phyloP scores from a whole-genome alignment of 2,113 vertebrate species.

The Antigone vipio region DNA sequence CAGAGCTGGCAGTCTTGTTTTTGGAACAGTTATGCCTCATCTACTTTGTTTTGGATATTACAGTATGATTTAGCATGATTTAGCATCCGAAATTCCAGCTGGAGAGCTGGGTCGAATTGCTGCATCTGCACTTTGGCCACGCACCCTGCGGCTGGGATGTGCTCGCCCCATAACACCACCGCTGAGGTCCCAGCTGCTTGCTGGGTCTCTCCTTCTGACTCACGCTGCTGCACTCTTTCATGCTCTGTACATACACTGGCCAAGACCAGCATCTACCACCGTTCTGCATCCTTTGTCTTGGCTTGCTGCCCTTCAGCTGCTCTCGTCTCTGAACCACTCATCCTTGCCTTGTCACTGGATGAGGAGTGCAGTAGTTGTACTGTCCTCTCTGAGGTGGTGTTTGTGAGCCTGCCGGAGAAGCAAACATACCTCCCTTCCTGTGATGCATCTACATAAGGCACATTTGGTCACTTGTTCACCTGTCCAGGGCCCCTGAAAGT shows the following conservation, averaged over 20 bases:
- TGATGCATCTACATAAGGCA: neutral
- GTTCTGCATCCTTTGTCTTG: neutral
- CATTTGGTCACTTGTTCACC: neutral
- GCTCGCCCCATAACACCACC: fast-evolving
- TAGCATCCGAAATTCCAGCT: neutral
- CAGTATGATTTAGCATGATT: neutral
- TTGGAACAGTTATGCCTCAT: neutral
- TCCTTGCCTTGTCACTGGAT: neutral
- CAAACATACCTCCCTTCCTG: neutral
- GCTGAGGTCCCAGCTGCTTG: neutral
- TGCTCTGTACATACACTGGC: neutral
- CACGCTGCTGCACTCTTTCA: neutral
- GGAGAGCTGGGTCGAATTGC: neutral
- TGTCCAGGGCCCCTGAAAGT: neutral
- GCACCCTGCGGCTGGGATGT: fast-evolving
- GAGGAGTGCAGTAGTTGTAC: neutral
- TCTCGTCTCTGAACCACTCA: neutral
- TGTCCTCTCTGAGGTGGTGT: neutral
- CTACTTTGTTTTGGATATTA: neutral
- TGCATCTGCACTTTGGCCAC: fast-evolving
- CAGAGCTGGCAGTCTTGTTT: neutral
- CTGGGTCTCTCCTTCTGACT: neutral
- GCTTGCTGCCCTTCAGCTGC: neutral
- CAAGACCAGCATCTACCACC: neutral
- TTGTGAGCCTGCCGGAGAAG: fast-evolving